Evolutionary conservation across 2,797 vertebrate genomes (phyloP), one percentile per base, ranked within the genome.

Genomic region (Hydrolagus colliei): DNA sequence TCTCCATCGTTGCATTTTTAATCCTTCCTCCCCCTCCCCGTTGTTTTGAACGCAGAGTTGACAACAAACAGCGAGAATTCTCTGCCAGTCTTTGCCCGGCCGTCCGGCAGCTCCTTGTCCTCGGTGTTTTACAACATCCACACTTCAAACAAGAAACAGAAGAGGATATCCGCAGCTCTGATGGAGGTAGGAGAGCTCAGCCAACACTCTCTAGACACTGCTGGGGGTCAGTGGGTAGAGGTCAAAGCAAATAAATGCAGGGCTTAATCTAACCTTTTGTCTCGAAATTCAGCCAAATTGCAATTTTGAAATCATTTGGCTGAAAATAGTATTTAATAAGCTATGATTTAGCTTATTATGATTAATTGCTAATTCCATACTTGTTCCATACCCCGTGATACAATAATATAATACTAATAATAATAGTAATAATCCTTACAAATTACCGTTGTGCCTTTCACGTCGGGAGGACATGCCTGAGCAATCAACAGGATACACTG

Each of bases 111-210:
- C 85, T 93, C 97, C 27, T 95, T 99, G 86, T 97, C 98, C 1
- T 91, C 96, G 0, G 94, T 99, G 85, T 97, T 99, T 89, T 97
- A 97, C 88, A 97, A 95, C 91, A 96, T 99, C 89, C 95, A 97
- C 89, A 95, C 97, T 1, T 95, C 95, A 90, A 95, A 98, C 88
- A 97, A 95, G 95, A 96, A 94, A 88, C 96, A 96, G 88, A 96
- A 96, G 87, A 98, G 95, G 93, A 96, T 97, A 68, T 95, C 95
- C 1, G 92, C 92, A 2, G 93, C 97, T 88, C 95, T 98, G 89
- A 95, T 85, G 0, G 96, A 97, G 96, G 98, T 99, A 92, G 88
- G 90, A 11, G n/a, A 20, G 1, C 14, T 7, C 41, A 52, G 41
- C 41, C 13, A 74, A 2, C 5, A 14, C 4, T 35, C 73, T 14